Evolutionary conservation across 2,113 vertebrate species (phyloP).

Genomic region (Lepisosteus oculatus): DNA sequence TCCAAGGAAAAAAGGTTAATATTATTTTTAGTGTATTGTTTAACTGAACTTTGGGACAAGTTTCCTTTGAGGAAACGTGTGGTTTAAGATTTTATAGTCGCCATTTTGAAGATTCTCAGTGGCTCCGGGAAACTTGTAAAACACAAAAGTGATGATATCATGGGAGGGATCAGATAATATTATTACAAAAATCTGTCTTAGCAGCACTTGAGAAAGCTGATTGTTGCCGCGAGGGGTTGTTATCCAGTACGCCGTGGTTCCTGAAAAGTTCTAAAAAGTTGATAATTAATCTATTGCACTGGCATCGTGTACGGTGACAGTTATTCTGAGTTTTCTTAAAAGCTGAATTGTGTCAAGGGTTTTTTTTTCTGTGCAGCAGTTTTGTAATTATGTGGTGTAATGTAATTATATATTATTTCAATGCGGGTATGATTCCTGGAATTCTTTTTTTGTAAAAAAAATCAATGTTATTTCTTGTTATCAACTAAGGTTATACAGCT

Average conservation of each 20-base stretch:
- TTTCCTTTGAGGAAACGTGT: not conserved
- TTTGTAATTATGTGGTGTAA: no score
- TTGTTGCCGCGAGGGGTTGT: not conserved
- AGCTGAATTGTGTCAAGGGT: no score
- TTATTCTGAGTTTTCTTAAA: no score
- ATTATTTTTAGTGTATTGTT: no score
- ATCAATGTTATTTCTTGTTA: no score
- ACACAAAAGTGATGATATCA: conserved; percentile 10
- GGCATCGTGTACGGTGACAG: not conserved
- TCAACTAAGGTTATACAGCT: no score
- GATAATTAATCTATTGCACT: not conserved
- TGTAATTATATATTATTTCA: no score
- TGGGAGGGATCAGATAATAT: not conserved
- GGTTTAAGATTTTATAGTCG: conserved; percentile 9
- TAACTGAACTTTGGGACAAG: no score
- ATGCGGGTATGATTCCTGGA: no score
- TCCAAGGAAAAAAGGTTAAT: no score
- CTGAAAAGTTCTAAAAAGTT: not conserved
- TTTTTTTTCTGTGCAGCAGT: no score
- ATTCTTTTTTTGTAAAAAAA: no score
- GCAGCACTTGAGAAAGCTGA: not conserved
- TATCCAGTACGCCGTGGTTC: not conserved
- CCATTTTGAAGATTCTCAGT: conserved; percentile 34
- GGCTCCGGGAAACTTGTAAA: not conserved
- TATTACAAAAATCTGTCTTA: not conserved